Base-by-base conservation (phyloP, 2,113 vertebrate genomes). In the Mustela lutreola region DNA sequence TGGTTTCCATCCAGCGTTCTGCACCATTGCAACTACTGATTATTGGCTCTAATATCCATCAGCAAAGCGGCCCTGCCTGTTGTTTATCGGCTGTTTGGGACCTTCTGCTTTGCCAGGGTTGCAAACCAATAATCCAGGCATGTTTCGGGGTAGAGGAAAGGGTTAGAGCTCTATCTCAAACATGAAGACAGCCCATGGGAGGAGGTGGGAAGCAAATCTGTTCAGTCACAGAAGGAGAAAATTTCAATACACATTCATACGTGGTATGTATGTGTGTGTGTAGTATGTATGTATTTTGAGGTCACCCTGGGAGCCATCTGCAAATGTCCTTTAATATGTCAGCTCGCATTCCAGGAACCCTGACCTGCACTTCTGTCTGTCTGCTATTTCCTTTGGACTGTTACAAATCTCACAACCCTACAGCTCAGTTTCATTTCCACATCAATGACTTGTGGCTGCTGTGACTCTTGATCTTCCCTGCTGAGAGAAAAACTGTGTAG, bases 221-320 rank as follows among this genome's bases (percentile, higher is more conserved):
- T 16, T 84, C 39, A 65, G 21, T 10, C 21, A 24, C 11, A 31
- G 33, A 45, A 73, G 26, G 48, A 95, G 39, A 53, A 91, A 86
- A 33, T 33, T 60, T 89, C 11, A 28, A 42, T n/a, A 86, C 2
- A 67, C 11, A 60, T 21, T n/a, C 28, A 21, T 2, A 19, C 1
- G 1, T 0, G 7, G 0, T 4, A 26, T 9, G 45, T 2, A 7
- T 48, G 36, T 75, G 31, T 60, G 21, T 36, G 7, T 48, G 0
- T 4, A 19, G 42, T 45, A 50, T n/a, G n/a, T n/a, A n/a, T n/a
- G n/a, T n/a, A n/a, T n/a, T 71, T 24, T 39, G 33, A 24, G 53
- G 83, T 89, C 12, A 33, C 9, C 12, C 6, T 16, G 48, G 65
- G 24, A 39, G 33, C 28, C 28, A 60, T 73, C 18, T 24, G n/a